Percentiles rank a stretch among this genome's conserved stretches.
Conservation (phyloP, 2,113 vertebrate species). For the Onychostoma macrolepis region DNA sequence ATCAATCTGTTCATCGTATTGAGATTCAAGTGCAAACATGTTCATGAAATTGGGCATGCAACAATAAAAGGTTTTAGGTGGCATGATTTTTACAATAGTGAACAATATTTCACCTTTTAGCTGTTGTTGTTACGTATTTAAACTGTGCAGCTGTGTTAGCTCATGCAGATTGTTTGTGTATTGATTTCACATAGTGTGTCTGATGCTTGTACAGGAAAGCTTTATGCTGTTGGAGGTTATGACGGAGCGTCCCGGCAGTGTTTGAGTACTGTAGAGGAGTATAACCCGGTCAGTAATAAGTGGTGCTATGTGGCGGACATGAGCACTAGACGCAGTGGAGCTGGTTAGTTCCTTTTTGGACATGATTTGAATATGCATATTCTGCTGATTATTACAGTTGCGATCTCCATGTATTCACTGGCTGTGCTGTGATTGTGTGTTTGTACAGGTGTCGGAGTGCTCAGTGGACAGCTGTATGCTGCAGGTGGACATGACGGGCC, state of each 20-base stretch:
- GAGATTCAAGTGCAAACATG: neutral
- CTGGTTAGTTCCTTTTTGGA: slow-evolving; percentile 75
- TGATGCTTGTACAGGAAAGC: slow-evolving; percentile 77
- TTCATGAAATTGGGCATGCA: neutral
- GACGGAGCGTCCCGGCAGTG: slow-evolving; percentile 95
- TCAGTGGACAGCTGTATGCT: slow-evolving; percentile 88
- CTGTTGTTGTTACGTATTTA: neutral
- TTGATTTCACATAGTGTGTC: neutral
- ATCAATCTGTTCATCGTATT: neutral
- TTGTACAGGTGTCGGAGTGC: slow-evolving; percentile 87
- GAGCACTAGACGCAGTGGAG: slow-evolving; percentile 95
- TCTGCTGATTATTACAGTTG: neutral
- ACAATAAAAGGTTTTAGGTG: neutral
- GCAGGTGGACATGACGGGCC: slow-evolving; percentile 94
- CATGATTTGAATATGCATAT: neutral
- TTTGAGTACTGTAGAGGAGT: slow-evolving; percentile 94
- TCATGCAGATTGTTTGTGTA: neutral
- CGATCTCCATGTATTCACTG: neutral
- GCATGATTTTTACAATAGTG: neutral
- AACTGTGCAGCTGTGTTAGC: neutral
- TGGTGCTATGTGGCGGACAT: slow-evolving; percentile 93
- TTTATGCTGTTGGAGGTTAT: slow-evolving; percentile 94
- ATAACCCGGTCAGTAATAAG: slow-evolving; percentile 87
- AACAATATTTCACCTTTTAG: neutral
- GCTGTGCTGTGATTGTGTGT: neutral